Conservation (phyloP, 2,113 vertebrate genomes). For the Actenoides lindsayi region DNA sequence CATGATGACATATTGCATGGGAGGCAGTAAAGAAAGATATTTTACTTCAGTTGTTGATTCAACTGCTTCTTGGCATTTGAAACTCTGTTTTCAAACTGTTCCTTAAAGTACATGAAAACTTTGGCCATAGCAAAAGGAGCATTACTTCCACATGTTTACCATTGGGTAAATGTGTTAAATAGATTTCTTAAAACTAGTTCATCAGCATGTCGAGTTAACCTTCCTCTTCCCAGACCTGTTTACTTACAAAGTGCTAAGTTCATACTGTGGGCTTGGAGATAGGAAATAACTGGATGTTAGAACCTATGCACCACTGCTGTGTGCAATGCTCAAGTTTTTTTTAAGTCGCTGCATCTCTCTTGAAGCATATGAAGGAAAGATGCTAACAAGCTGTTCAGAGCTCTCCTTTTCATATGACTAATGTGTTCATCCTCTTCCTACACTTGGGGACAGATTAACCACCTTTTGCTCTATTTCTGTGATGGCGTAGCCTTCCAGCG, state of each 20-base stretch:
- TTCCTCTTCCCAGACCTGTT: background rate
- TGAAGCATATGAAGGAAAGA: background rate
- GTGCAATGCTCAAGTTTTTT: background rate
- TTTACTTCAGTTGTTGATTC: background rate
- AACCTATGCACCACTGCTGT: background rate
- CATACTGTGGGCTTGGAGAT: rapidly evolving
- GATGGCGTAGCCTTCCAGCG: background rate
- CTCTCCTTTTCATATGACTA: background rate
- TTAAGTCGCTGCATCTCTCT: rapidly evolving
- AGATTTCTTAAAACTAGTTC: background rate
- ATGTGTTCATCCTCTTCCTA: background rate
- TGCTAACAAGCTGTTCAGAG: background rate
- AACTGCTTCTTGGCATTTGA: background rate
- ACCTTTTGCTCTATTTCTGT: background rate
- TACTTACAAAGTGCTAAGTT: background rate
- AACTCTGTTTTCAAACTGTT: background rate
- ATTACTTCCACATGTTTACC: background rate
- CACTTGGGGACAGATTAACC: background rate
- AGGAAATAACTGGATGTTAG: background rate
- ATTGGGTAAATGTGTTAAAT: background rate
- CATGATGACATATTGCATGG: background rate
- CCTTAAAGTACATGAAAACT: background rate
- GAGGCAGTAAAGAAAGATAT: background rate
- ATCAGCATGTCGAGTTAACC: background rate
- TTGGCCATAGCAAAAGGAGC: background rate